These are phyloP conservation scores for Dissostichus mawsoni DNA, from an alignment of 2,113 vertebrate species.

Conservation along the genomic window DNA sequence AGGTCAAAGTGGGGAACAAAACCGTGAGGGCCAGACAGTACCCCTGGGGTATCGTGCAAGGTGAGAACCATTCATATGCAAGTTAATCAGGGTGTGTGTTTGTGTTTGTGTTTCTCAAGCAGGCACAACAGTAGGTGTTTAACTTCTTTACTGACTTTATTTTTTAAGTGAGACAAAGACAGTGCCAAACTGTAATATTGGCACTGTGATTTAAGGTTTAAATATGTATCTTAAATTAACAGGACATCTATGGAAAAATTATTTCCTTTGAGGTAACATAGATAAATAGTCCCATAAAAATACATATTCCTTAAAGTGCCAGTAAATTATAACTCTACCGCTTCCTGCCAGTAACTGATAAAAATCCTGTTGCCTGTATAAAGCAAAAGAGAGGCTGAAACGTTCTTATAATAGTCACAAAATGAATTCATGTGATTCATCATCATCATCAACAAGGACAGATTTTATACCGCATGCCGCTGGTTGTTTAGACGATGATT, in stretches of 20 bases:
- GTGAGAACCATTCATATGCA: slow-evolving; percentile 80
- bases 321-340: not conserved
- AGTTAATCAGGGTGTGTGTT: not conserved
- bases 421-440: not conserved
- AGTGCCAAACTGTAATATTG: no score
- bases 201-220: no score
- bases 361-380: not conserved
- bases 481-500: not conserved
- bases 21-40: slow-evolving; percentile 96
- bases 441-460: not conserved
- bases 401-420: not conserved
- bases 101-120: slow-evolving; percentile 8
- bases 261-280: no score
- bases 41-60: slow-evolving; percentile 98
- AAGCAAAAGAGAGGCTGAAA: not conserved
- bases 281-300: not conserved
- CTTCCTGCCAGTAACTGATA: not conserved
- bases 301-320: not conserved
- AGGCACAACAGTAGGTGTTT: slow-evolving; percentile 3
- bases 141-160: not conserved
- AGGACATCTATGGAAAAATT: not conserved
- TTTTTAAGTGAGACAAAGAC: no score
- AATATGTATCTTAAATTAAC: no score
- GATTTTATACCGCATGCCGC: not conserved
- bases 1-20: slow-evolving; percentile 98